Base-by-base conservation (phyloP, 64 coral and sea anemone genomes). In the Actinia equina region DNA sequence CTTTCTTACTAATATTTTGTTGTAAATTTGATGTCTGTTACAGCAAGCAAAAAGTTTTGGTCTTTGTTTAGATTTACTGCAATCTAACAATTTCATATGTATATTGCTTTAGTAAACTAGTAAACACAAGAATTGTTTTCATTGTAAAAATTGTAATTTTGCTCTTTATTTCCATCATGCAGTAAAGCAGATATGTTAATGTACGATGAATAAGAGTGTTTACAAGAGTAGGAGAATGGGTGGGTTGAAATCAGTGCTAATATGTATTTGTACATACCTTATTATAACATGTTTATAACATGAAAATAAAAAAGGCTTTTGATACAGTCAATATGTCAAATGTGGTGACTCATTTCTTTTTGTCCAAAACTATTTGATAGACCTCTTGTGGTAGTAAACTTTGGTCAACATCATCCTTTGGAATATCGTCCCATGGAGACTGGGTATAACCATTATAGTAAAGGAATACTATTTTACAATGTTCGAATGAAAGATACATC, bases 371-470 rank as follows among this genome's bases (percentile, higher is more conserved):
- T 14, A 18, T 74, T 13, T 74, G n/a, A 74, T 74, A 74, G 15
- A 96, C 71, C 60, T 96, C 94, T 87, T 93, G 87, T 25, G 94
- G 94, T 12, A 90, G 86, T 88, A 96, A 90, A 57, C 91, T 93
- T 42, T 96, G 94, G 88, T 96, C 94, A 46, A 96, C 91, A 80
- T 93, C 82, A 44, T 77, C 81, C 81, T 88, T 96, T 63, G 92
- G 85, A 43, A 91, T 65, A 79, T 93, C 82, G 7, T 91, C 83
- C 76, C 89, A 96, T 51, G 91, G 94, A 57, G 94, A 96, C 37
- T 87, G 67, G 6, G 88, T 96, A 67, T 93, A 96, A 6, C 94
- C 94, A 82, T 96, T 96, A 41, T 77, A 82, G 62, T 89, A 96
- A 23, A 96, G 83, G 25, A 93, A 93, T 26, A 92, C 45, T 93